Percentiles rank a stretch among this genome's conserved stretches.
These are phyloP conservation scores for Catharus fuscescens DNA, from an alignment of 2,113 vertebrate genomes.

Conservation along the genomic window DNA sequence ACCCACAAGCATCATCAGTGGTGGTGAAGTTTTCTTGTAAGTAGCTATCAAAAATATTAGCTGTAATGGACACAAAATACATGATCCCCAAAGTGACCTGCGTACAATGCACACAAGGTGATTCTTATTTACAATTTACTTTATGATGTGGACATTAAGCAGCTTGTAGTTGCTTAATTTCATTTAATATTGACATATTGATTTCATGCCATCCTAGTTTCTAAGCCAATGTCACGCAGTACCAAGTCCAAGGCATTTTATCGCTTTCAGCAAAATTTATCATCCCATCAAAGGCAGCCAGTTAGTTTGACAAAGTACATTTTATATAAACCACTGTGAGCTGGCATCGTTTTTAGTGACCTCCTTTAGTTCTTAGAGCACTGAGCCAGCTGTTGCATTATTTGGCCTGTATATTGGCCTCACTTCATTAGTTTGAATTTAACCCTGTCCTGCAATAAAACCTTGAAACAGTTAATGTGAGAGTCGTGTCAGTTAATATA, in stretches of 20 bases:
- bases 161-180: not conserved
- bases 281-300: not conserved
- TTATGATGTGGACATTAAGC: not conserved
- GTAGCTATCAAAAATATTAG: not conserved
- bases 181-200: constrained; percentile 5
- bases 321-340: not conserved
- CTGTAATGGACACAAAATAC: not conserved
- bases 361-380: not conserved
- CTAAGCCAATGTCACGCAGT: not conserved
- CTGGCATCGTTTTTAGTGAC: not conserved
- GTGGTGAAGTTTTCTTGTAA: not conserved
- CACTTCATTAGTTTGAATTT: not conserved
- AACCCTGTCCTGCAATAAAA: not conserved
- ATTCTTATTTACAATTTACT: not conserved
- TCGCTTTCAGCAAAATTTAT: constrained; percentile 5
- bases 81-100: not conserved
- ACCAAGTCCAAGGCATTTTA: constrained; percentile 2
- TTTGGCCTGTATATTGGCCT: not conserved
- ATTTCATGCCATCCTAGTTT: not conserved
- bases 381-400: not conserved
- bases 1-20: not conserved
- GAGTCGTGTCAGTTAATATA: not conserved
- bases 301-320: not conserved
- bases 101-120: not conserved
- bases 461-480: not conserved